A percentile compares a stretch with the other conserved stretches of the same genome.
Evolutionary conservation across 35 echinoderm and acorn worm species (phyloP).

Genomic region (Anneissia japonica): DNA sequence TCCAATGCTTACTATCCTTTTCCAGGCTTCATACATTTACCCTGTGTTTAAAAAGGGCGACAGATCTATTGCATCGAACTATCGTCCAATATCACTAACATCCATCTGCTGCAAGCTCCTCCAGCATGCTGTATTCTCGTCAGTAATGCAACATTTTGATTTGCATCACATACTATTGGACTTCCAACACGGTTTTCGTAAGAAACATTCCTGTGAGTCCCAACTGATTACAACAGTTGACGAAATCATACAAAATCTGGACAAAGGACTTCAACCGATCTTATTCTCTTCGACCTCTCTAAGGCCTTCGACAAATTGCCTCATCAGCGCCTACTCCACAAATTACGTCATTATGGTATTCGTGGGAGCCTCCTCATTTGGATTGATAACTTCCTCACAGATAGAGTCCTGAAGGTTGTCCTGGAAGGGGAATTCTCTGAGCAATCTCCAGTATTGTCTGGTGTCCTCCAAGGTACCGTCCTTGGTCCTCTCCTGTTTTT

Average conservation of each 20-base stretch:
- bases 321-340: too few relatives aligned
- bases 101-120: slow-evolving; percentile 9
- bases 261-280: too few relatives aligned
- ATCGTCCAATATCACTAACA: slow-evolving; percentile 12
- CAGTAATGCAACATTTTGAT: slow-evolving; percentile 9
- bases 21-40: slow-evolving; percentile 17
- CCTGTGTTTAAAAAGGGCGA: slow-evolving; percentile 20
- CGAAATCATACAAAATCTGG: too few relatives aligned
- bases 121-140: neutral
- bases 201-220: neutral
- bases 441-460: slow-evolving; percentile 1
- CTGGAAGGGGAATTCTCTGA: neutral
- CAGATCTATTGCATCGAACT: slow-evolving; percentile 4
- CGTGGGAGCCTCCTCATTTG: neutral
- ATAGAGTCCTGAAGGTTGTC: neutral
- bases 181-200: slow-evolving; percentile 15
- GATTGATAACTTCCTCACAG: slow-evolving; percentile 3
- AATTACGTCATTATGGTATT: slow-evolving; percentile 34
- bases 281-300: too few relatives aligned
- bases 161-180: neutral
- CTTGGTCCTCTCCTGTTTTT: slow-evolving; percentile 10
- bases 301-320: too few relatives aligned
- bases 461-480: slow-evolving; percentile 15
- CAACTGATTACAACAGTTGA: slow-evolving; percentile 6
- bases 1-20: slow-evolving; percentile 8